These are phyloP conservation scores for Drosophila murphyi DNA, from an alignment of 1,140 invertebrate species.

Conservation along the genomic window DNA sequence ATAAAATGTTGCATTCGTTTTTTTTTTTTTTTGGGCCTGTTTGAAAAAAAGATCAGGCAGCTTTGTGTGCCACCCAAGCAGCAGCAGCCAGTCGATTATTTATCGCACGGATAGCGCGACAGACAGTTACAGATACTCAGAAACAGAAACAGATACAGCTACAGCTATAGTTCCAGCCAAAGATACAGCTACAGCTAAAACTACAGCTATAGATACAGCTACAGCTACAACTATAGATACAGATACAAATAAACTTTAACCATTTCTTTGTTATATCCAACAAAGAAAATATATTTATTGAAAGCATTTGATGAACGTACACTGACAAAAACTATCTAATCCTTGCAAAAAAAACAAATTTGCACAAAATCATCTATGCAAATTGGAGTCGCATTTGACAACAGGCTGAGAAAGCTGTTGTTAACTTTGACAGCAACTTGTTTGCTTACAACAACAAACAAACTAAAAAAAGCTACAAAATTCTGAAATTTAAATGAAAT, in stretches of 20 bases:
- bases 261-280: slow-evolving; percentile 2
- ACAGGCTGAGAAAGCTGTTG: too few species aligned
- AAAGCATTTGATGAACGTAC: neutral
- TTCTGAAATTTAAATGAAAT: too few species aligned
- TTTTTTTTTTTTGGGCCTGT: neutral
- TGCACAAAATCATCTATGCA: too few species aligned
- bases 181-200: neutral
- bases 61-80: slow-evolving; percentile 37
- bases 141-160: slow-evolving; percentile 13
- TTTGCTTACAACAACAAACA: too few species aligned
- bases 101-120: slow-evolving; percentile 42
- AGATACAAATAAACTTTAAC: neutral
- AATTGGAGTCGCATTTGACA: too few species aligned
- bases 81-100: slow-evolving; percentile 43
- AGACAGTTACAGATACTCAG: slow-evolving; percentile 26
- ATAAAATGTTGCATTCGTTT: neutral
- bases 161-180: neutral
- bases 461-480: too few species aligned
- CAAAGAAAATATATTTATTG: neutral
- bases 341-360: too few species aligned
- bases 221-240: slow-evolving; percentile 1
- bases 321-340: neutral
- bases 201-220: slow-evolving; percentile 7
- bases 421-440: too few species aligned
- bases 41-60: slow-evolving; percentile 3